phyloP scores from a whole-genome alignment of 1,140 invertebrate genomes.

The Sesamia nonagrioides region DNA sequence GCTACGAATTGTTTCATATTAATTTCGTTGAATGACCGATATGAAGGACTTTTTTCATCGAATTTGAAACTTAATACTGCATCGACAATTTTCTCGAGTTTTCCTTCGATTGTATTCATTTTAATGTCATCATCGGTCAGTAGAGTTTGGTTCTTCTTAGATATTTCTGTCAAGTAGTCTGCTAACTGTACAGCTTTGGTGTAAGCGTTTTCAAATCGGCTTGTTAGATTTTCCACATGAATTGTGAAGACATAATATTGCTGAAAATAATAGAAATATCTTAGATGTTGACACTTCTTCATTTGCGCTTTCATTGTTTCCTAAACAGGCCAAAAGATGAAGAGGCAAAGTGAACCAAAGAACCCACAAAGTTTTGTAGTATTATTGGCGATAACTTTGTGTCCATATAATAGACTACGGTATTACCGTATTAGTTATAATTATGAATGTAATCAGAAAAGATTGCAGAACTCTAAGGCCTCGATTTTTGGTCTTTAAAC shows the following conservation, averaged over 20 bases:
- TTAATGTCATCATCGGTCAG: slow-evolving; percentile 62
- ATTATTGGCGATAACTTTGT: no score
- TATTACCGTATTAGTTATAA: no score
- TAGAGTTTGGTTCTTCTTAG: slow-evolving; percentile 65
- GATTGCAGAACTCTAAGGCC: no score
- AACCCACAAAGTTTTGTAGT: no score
- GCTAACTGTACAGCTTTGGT: slow-evolving; percentile 65
- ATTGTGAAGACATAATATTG: slow-evolving; percentile 83
- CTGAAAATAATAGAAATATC: slow-evolving; percentile 68
- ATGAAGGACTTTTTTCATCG: slow-evolving; percentile 63
- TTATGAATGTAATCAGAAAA: no score
- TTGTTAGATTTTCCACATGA: slow-evolving; percentile 69
- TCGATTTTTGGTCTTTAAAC: no score
- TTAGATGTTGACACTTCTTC: neutral
- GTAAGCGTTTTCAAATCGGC: slow-evolving; percentile 73
- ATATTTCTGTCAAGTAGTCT: slow-evolving; percentile 64
- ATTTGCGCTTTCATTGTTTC: no score
- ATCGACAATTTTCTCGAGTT: slow-evolving; percentile 66
- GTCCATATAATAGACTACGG: no score
- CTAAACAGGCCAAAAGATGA: no score
- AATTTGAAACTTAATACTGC: slow-evolving; percentile 69
- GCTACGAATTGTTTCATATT: slow-evolving; percentile 71
- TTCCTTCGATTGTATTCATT: slow-evolving; percentile 63
- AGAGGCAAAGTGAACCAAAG: no score
- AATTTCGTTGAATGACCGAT: slow-evolving; percentile 68